Conservation (phyloP, 2,113 vertebrate genomes). For the Hystrix brachyura region DNA sequence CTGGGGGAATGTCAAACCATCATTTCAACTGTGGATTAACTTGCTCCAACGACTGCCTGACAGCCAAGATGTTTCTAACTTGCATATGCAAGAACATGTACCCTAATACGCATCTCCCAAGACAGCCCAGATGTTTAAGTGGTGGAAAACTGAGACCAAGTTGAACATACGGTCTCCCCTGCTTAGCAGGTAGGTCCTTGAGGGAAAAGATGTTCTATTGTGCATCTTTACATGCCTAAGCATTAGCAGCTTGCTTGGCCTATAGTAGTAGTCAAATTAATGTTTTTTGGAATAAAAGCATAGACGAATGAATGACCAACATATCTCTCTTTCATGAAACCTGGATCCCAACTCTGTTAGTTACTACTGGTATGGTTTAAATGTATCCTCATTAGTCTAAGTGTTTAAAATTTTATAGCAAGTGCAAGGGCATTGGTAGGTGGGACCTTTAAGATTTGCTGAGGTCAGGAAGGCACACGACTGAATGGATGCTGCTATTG, state of each 20-base stretch:
- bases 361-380: neutral
- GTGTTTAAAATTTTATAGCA: neutral
- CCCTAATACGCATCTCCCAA: neutral
- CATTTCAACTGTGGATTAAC: neutral
- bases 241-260: neutral
- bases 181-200: no score
- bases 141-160: neutral
- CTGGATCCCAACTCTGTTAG: neutral
- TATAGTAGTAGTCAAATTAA: neutral
- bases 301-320: neutral
- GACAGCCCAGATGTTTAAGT: neutral
- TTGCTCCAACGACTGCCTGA: neutral
- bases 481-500: neutral
- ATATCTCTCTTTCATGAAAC: neutral
- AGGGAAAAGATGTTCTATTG: neutral
- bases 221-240: neutral
- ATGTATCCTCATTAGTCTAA: neutral
- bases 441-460: neutral
- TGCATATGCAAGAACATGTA: neutral
- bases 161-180: neutral
- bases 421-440: neutral
- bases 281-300: neutral
- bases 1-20: neutral
- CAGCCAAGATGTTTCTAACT: neutral
- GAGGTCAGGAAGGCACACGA: no score